These are phyloP conservation scores for Cryptophagus acutangulus DNA, from an alignment of 2,888 invertebrate species.

Conservation along the genomic window DNA sequence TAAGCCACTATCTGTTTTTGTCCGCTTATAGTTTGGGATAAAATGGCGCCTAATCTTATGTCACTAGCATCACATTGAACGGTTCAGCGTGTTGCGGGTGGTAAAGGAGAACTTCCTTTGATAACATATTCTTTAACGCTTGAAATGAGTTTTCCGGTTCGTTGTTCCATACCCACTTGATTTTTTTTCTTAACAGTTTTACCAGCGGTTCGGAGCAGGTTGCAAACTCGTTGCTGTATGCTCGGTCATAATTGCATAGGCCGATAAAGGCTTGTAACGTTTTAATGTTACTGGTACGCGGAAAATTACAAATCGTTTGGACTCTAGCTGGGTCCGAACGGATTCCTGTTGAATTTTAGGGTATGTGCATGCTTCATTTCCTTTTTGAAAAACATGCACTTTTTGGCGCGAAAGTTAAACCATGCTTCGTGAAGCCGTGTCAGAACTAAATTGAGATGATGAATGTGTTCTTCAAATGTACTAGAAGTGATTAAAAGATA, in stretches of 20 bases:
- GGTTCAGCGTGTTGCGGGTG: no score
- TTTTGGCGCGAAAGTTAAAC: slow-evolving; percentile 20
- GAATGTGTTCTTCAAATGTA: slow-evolving; percentile 17
- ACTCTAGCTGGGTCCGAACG: slow-evolving; percentile 20
- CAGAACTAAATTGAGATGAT: no score
- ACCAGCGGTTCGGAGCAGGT: neutral
- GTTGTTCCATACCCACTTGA: neutral
- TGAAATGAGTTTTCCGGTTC: neutral
- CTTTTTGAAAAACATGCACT: slow-evolving; percentile 22
- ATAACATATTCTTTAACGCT: neutral
- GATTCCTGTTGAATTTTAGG: slow-evolving; percentile 21
- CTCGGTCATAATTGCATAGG: neutral
- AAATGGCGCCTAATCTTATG: neutral
- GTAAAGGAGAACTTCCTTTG: neutral
- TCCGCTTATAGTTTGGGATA: no score
- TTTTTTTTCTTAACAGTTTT: neutral
- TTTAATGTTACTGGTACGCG: slow-evolving; percentile 13
- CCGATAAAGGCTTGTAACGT: neutral
- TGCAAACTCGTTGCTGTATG: neutral
- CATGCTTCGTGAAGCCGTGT: slow-evolving; percentile 9
- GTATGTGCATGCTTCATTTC: slow-evolving; percentile 21
- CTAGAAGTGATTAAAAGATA: slow-evolving; percentile 20
- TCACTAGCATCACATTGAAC: slow-evolving; percentile 6
- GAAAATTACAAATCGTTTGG: slow-evolving; percentile 20
- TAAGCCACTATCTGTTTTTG: no score